Evolutionary conservation across 1,140 invertebrate genomes (phyloP), one percentile per base, ranked within the genome.

Genomic region (Paraescarpia echinospica): DNA sequence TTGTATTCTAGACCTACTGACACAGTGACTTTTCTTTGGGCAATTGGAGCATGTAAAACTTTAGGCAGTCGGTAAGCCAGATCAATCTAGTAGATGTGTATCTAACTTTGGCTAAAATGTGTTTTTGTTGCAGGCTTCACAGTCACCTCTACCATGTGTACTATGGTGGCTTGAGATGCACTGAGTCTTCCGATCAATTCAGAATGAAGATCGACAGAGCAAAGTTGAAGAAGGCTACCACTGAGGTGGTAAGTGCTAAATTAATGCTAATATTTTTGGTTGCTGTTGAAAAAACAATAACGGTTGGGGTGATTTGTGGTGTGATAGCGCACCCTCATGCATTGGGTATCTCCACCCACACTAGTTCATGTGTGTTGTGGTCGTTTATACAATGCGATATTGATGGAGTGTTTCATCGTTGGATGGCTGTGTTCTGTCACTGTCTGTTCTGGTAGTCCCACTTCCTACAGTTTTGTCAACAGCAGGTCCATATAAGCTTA

Each of bases 171-270:
- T 77, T 77, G 22, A 77, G 59, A 77, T 77, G 59, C 59, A 31
- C 22, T 77, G 59, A 77, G 59, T 77, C 59, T 22, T 77, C 59
- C 59, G 22, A 77, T 77, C 27, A 77, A 77, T 22, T 77, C 94
- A 96, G 94, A 95, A 98, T 98, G 98, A 98, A 98, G 97, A 98
- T 98, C 94, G 98, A 98, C 95, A 97, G 97, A 95, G 97, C 97
- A 94, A 98, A 98, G 96, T 96, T 98, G 94, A 98, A 98, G 96
- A 98, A 98, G 96, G 97, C 98, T 97, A 98, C 97, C 94, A 98
- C 98, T 90, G 98, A 98, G 97, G 97, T 98, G 96, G 97, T 98
- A 96, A 97, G 97, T 96, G 93, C 77, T 91, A n/a, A n/a, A n/a
- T n/a, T n/a, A 34, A 77, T 89, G 33, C 22, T 93, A 41, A 41